Conservation (phyloP, 2,797 vertebrate genomes). For the Alectoris magna region DNA sequence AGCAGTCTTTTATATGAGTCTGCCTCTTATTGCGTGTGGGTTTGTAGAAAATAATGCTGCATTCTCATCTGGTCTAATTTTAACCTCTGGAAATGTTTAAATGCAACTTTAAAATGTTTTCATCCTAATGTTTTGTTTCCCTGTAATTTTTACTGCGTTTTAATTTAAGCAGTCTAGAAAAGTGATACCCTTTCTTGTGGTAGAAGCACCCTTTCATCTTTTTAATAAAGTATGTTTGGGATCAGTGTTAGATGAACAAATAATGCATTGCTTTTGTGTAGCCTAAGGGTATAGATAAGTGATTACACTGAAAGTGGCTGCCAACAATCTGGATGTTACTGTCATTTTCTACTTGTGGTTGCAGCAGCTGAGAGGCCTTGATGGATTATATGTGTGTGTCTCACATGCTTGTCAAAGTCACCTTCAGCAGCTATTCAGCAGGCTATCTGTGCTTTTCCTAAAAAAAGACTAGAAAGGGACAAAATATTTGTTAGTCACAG, state of each 20-base stretch:
- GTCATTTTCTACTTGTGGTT: neutral
- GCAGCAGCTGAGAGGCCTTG: neutral
- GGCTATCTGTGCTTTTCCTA: neutral
- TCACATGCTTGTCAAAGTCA: neutral
- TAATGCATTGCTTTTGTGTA: rapidly evolving
- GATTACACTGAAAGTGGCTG: neutral
- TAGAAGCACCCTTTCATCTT: neutral
- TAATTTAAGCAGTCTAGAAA: neutral
- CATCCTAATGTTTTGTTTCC: neutral
- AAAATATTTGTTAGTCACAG: neutral
- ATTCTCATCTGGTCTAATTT: neutral
- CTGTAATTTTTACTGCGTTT: neutral
- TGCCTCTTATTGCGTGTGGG: neutral
- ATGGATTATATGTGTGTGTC: neutral
- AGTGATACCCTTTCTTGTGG: neutral
- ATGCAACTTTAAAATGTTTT: neutral
- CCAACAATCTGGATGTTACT: neutral
- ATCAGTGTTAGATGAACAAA: neutral
- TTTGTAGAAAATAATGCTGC: neutral
- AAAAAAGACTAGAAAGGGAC: neutral
- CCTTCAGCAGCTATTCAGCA: neutral
- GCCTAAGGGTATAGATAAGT: neutral
- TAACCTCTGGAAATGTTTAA: neutral
- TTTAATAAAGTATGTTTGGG: neutral
- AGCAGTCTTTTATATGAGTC: neutral